Base-by-base conservation (phyloP, 2,113 vertebrate species). In the Pedetes capensis region DNA sequence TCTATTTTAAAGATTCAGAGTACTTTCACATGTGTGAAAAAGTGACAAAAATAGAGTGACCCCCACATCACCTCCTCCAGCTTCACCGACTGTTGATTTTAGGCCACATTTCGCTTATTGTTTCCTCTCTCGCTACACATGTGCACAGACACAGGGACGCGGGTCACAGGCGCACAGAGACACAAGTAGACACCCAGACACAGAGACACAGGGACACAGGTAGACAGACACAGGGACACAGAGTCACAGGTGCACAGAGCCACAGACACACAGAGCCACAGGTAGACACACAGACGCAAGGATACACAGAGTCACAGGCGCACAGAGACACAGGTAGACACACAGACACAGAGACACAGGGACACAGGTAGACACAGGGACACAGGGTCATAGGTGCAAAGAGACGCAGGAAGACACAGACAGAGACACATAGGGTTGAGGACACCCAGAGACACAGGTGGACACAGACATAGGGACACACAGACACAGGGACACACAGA, bases 91-190 rank as follows among this genome's bases (percentile, higher is more conserved):
- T 42, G 20, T 6, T 53, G 32, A n/a, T n/a, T 57, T 22, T 3
- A 12, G 42, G 39, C 59, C 20, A 18, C 20, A 13, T 63, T 20
- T 20, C n/a, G 32, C 23, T 42, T 29, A 3, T 1, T 2, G 68
- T 32, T 49, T 13, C 64, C 27, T 51, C 16, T n/a, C 69, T 63
- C 49, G 59, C 57, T 9, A 37, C 13, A 37, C 1, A 5, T 6
- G 0, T 2, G 5, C 2, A 16, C 13, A 17, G 44, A 57, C 47
- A 37, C 42, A 61, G 13, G 32, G 5, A 37, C n/a, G n/a, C n/a
- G n/a, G n/a, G 49, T 18, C 25, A 42, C 8, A 47, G 34, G 8
- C 10, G 49, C 18, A 66, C 25, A 42, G 5, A 47, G 34, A 13
- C 10, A 63, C 18, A 66, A 27, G 25, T 11, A 37, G 10, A 63